Evolutionary conservation across 2,113 vertebrate genomes (phyloP), one percentile per base, ranked within the genome.

Genomic region (Loxodonta africana): DNA sequence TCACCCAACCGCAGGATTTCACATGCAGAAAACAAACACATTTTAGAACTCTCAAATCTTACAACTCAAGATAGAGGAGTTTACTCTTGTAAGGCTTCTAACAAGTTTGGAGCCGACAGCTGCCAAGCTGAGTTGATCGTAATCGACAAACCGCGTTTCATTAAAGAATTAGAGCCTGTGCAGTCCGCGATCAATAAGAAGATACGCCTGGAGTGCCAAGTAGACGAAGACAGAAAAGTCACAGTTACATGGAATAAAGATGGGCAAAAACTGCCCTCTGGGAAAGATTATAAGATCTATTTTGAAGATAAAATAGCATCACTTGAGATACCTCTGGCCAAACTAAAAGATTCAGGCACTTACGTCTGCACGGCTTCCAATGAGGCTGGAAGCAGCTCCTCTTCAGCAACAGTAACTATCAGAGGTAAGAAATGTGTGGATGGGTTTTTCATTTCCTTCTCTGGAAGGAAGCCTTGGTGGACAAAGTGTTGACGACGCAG

Each of bases 31-130:
- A 99, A 99, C 98, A 99, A 99, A 85, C 99, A 99, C 97, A 95
- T 98, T 92, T 99, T 99, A 99, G 99, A 99, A 95, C 99, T 99
- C 98, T 98, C 96, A 53, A 98, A 97, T 96, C 99, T 99, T 97
- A 98, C 99, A 7, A 74, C 98, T 95, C 98, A 97, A 95, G 99
- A 99, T 97, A 99, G 99, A 98, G 99, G 99, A 2, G 90, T 98
- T 90, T 99, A 99, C 96, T 99, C 99, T 95, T 99, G 99, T 98
- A 99, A 99, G 98, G 99, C 99, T 95, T 99, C 99, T 91, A 99
- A 99, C 98, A 99, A 98, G 73, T 99, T 99, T 90, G 99, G 99
- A 96, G 99, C 99, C 28, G 99, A 99, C 62, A 99, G 99, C 73
- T 99, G 99, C 97, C 99, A 98, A 94, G 99, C 99, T 95, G 99